Conservation (phyloP, 1,140 invertebrate species). For the Pygmarrhopalites habei region DNA sequence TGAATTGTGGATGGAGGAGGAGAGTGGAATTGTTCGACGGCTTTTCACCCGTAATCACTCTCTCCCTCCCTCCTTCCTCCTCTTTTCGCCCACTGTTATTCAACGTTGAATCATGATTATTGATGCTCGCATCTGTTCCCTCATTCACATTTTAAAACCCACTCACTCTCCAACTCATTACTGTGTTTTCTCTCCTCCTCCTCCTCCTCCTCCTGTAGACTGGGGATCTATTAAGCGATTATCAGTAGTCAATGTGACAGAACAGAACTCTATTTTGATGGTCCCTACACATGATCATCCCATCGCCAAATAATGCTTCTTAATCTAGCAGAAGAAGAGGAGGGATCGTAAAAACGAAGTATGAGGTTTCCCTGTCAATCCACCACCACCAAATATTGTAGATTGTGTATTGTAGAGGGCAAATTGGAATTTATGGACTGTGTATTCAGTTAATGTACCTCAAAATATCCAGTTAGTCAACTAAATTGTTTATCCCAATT, state of each 20-base stretch:
- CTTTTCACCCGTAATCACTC: not conserved
- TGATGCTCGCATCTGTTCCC: constrained; percentile 31
- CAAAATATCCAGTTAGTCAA: too few species aligned
- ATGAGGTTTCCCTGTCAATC: too few species aligned
- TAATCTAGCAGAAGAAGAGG: not conserved
- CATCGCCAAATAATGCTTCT: not conserved
- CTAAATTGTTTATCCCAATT: too few species aligned
- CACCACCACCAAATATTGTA: too few species aligned
- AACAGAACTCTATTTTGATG: not conserved
- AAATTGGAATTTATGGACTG: too few species aligned
- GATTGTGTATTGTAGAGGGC: too few species aligned
- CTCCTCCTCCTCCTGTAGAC: not conserved
- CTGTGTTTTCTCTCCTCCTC: not conserved
- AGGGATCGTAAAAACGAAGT: too few species aligned
- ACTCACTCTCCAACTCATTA: not conserved
- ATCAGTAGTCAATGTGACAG: not conserved
- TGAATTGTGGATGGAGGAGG: not conserved
- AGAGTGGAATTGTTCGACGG: not conserved
- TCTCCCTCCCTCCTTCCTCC: constrained; percentile 15
- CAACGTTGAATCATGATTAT: constrained; percentile 29
- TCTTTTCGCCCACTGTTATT: constrained; percentile 9
- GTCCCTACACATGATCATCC: not conserved
- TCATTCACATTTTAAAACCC: constrained; percentile 19
- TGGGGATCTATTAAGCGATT: constrained; percentile 18
- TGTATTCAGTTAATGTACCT: too few species aligned